These are phyloP conservation scores for Acanthornis magna DNA, from an alignment of 2,797 vertebrate species.

Conservation along the genomic window DNA sequence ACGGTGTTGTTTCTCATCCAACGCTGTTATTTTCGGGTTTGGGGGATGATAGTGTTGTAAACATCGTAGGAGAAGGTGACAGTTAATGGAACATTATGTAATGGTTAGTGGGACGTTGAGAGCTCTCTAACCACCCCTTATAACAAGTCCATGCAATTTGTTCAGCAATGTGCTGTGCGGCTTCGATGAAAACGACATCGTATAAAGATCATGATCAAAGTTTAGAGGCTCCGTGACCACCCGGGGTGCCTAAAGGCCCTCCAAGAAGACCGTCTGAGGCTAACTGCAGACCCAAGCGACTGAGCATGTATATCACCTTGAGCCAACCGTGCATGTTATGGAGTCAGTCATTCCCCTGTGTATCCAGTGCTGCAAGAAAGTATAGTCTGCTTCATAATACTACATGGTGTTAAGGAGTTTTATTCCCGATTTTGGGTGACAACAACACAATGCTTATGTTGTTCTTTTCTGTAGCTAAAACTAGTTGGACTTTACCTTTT, in stretches of 20 bases:
- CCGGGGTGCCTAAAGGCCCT: neutral
- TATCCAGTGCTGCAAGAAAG: neutral
- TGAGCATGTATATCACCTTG: neutral
- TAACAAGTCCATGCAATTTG: neutral
- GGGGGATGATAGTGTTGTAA: neutral
- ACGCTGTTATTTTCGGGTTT: fast-evolving
- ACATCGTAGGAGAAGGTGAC: fast-evolving
- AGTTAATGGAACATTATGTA: fast-evolving
- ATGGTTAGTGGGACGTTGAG: neutral
- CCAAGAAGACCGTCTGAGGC: neutral
- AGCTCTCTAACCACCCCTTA: neutral
- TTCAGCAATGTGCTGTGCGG: neutral
- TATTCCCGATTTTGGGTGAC: neutral
- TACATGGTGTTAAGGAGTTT: neutral
- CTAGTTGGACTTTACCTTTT: neutral
- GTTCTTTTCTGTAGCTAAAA: neutral
- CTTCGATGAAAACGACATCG: neutral
- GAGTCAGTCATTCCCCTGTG: neutral
- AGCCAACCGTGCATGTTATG: neutral
- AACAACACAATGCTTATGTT: fast-evolving
- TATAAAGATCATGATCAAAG: no score
- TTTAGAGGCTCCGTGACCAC: neutral
- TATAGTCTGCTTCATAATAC: neutral
- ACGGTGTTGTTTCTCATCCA: neutral
- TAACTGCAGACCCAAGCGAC: neutral